Conservation (phyloP, 1,140 invertebrate species). For the Oppia nitens region DNA sequence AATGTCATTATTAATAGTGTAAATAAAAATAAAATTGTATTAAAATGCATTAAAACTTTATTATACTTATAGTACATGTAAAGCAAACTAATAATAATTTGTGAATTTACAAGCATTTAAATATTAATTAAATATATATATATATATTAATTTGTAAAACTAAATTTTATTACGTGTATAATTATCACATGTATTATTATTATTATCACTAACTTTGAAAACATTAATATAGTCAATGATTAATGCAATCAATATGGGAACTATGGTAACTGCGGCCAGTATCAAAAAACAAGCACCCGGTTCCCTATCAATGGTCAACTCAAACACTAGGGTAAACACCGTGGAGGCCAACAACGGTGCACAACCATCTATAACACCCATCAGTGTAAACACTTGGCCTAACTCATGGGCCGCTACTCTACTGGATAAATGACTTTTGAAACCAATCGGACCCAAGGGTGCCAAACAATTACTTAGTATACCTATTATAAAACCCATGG, state of each 20-base stretch:
- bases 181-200: too few species aligned
- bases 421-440: conserved; percentile 3
- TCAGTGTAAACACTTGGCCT: conserved; percentile 7
- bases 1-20: too few species aligned
- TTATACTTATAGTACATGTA: too few species aligned
- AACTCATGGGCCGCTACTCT: conserved; percentile 2
- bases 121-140: too few species aligned
- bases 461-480: neutral
- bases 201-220: too few species aligned
- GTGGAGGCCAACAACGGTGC: neutral
- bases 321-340: conserved; percentile 6
- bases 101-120: too few species aligned
- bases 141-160: too few species aligned
- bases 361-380: conserved; percentile 3
- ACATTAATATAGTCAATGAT: too few species aligned
- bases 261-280: neutral
- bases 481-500: neutral
- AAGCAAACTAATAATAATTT: too few species aligned
- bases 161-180: too few species aligned
- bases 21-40: too few species aligned
- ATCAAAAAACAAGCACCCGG: neutral
- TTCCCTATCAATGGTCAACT: conserved; percentile 5
- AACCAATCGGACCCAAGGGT: neutral
- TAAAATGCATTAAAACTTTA: too few species aligned
- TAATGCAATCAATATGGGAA: neutral